A percentile compares a stretch with the other conserved stretches of the same genome.
These are phyloP conservation scores for Catocala fraxini DNA, from an alignment of 2,888 invertebrate genomes.

Conservation along the genomic window DNA sequence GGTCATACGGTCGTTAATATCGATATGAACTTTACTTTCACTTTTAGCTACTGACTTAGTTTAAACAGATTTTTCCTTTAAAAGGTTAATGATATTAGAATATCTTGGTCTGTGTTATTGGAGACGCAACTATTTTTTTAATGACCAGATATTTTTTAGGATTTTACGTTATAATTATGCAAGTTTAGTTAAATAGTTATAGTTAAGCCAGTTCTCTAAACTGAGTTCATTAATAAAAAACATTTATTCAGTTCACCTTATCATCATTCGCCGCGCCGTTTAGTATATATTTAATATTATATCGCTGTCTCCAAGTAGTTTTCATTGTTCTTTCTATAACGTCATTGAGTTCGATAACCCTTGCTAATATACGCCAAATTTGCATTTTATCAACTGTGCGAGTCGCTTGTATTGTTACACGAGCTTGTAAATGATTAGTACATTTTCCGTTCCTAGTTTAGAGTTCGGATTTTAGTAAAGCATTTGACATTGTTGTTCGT, in stretches of 20 bases:
- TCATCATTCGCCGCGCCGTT: conserved; percentile 15
- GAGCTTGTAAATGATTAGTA: conserved; percentile 14
- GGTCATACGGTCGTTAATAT: conserved; percentile 23
- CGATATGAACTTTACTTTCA: conserved; percentile 13
- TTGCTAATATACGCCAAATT: conserved; percentile 47
- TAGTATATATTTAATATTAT: conserved; percentile 17
- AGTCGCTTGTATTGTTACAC: conserved; percentile 37
- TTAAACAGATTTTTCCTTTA: neutral
- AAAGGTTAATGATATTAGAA: too few species aligned
- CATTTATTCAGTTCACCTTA: conserved; percentile 9
- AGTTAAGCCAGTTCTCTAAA: neutral
- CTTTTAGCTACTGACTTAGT: neutral
- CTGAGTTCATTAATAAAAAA: neutral
- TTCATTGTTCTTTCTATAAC: conserved; percentile 44
- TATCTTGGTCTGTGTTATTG: too few species aligned
- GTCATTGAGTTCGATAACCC: conserved; percentile 36
- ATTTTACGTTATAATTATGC: too few species aligned
- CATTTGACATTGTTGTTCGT: conserved; percentile 11
- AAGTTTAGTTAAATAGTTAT: neutral
- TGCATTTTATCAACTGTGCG: conserved; percentile 48
- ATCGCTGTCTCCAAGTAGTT: conserved; percentile 35
- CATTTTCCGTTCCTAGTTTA: conserved; percentile 16
- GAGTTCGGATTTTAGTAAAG: conserved; percentile 11
- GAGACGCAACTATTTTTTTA: too few species aligned
- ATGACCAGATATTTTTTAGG: too few species aligned